phyloP scores from a whole-genome alignment of 1,140 invertebrate genomes.

The Caenorhabditis tropicalis region DNA sequence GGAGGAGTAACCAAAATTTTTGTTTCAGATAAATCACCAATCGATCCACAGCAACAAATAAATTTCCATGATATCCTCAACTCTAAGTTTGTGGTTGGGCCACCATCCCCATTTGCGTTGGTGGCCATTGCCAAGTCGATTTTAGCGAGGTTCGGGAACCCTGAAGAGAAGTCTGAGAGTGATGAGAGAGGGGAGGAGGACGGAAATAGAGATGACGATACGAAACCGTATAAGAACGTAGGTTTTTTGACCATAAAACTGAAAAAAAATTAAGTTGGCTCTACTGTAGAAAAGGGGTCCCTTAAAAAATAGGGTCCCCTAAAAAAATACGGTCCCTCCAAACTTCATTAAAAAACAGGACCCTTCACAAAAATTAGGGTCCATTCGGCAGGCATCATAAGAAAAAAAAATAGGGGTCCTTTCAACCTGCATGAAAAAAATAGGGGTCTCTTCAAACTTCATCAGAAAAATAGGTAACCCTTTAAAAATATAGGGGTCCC shows the following conservation, averaged over 20 bases:
- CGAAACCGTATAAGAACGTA: background rate
- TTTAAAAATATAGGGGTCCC: too few species aligned
- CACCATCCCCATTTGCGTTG: conserved; percentile 47
- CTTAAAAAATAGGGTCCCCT: too few species aligned
- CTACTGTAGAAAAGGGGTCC: too few species aligned
- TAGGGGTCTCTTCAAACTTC: too few species aligned
- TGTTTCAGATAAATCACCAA: background rate
- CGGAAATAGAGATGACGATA: background rate
- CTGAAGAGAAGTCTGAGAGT: background rate
- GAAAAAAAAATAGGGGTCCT: too few species aligned
- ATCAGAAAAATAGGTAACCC: too few species aligned
- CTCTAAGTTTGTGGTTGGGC: conserved; percentile 41
- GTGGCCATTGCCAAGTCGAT: conserved; percentile 45
- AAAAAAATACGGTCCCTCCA: too few species aligned
- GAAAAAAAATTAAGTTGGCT: too few species aligned
- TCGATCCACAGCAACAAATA: background rate
- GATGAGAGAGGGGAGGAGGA: background rate
- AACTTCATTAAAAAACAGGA: too few species aligned
- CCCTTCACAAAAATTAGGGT: too few species aligned
- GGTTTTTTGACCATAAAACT: background rate
- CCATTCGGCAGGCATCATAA: too few species aligned
- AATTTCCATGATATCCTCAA: conserved; percentile 16
- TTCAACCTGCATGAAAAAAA: too few species aligned
- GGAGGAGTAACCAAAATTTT: background rate
- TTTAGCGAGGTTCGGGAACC: background rate